A percentile compares a stretch with the other conserved stretches of the same genome.
These are phyloP conservation scores for Scaptomyza hsui DNA, from an alignment of 1,140 invertebrate species.

Conservation along the genomic window DNA sequence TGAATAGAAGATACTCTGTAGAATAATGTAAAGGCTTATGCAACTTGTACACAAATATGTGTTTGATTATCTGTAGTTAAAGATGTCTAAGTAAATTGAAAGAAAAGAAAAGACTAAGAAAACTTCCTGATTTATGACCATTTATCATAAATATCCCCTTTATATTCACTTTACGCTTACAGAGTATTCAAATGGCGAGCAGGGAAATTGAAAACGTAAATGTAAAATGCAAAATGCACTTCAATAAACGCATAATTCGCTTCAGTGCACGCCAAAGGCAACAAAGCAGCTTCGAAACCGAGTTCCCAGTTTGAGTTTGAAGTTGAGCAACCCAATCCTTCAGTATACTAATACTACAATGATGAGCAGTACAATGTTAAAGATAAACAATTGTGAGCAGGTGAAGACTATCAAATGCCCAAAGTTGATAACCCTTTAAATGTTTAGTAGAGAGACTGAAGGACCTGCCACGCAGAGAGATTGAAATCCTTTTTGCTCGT, in stretches of 20 bases:
- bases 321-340: slow-evolving; percentile 2
- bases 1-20: slow-evolving; percentile 8
- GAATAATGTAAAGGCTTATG: too few relatives aligned
- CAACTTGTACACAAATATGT: too few relatives aligned
- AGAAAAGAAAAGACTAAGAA: too few relatives aligned
- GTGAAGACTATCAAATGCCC: slow-evolving; percentile 35
- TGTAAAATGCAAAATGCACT: slow-evolving; percentile 65
- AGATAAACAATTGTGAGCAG: slow-evolving; percentile 27
- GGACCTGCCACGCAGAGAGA: neutral
- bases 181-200: slow-evolving; percentile 20
- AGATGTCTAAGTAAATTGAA: too few relatives aligned
- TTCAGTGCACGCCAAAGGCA: slow-evolving; percentile 72
- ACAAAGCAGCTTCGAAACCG: slow-evolving; percentile 23
- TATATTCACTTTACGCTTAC: neutral
- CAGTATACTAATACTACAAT: slow-evolving; percentile 1
- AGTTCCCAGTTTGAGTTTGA: neutral
- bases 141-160: neutral
- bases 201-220: slow-evolving; percentile 46
- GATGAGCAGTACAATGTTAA: slow-evolving; percentile 1
- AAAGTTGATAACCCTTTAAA: slow-evolving; percentile 36
- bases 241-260: slow-evolving; percentile 73
- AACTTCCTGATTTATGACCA: too few relatives aligned
- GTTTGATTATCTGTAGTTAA: too few relatives aligned
- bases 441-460: neutral
- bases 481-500: slow-evolving; percentile 16